Evolutionary conservation across 2,113 vertebrate species (phyloP), one percentile per base, ranked within the genome.

Genomic region (Myocastor coypus): DNA sequence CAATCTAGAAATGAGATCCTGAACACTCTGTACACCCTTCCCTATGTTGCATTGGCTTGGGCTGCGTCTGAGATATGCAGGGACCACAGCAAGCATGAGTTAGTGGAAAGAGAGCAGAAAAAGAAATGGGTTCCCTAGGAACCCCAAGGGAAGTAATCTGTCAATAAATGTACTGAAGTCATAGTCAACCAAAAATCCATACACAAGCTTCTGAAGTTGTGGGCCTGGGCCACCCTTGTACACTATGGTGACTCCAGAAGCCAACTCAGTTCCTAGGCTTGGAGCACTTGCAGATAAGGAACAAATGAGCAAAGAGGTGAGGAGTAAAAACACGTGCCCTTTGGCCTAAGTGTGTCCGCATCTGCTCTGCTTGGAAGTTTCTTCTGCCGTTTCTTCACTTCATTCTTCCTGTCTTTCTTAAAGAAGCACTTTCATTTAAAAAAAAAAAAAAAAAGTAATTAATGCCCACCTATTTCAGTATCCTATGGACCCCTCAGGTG

Each of bases 401-500:
- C 37, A n/a, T 40, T 91, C 71, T 91, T 78, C 46, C 85, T 71
- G 61, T 90, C 50, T 89, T 69, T 22, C 7, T n/a, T 75, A 59
- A 68, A 77, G 24, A 7, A 95, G 46, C 7, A 69, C 46, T 94
- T 92, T 83, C 80, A 55, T 86, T 28, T 71, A 87, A 95, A 89
- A 57, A n/a, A 8, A 37, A 57, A n/a, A 8, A 37, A 68, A 68
- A 17, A 69, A 69, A 86, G 37, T 77, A 88, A 37, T 77, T 77
- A 37, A 19, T 64, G 14, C 22, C 75, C 28, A 57, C 9, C 63
- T 93, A 57, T 78, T 91, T 57, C 26, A 63, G 13, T 37, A 13
- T 75, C 73, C 30, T 77, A 13, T 93, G 50, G 9, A 30, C 89
- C 12, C 11, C 42, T 37, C 5, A 55, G 32, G 85, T 77, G 92